Conservation (phyloP, 2,113 vertebrate species). For the Neolamprologus toae region DNA sequence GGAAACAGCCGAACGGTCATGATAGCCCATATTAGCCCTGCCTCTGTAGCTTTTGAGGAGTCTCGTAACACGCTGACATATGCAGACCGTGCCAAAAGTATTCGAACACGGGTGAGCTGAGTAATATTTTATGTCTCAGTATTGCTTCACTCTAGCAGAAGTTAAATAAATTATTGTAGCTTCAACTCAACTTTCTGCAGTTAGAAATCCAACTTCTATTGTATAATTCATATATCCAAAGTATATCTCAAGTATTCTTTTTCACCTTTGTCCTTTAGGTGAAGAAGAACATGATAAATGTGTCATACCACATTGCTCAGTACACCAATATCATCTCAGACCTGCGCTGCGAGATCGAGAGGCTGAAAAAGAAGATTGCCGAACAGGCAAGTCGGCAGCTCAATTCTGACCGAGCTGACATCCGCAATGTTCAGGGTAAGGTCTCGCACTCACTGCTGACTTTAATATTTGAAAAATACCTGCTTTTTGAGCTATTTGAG, state of each 20-base stretch:
- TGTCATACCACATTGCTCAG: conserved; percentile 86
- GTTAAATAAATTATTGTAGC: not conserved
- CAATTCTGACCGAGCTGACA: conserved; percentile 62
- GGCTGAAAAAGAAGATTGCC: conserved; percentile 80
- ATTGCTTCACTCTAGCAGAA: not conserved
- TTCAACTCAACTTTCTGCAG: not conserved
- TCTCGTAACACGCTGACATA: conserved; percentile 87
- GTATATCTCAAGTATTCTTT: not conserved
- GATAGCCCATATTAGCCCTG: conserved; percentile 92
- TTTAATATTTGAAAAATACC: not conserved
- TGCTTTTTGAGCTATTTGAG: not conserved
- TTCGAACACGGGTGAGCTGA: conserved; percentile 78
- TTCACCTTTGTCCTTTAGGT: conserved; percentile 64
- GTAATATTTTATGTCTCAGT: not conserved
- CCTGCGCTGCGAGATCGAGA: conserved; percentile 79
- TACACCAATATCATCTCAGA: conserved; percentile 87
- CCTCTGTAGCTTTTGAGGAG: conserved; percentile 85
- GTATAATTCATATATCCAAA: not conserved
- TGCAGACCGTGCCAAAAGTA: conserved; percentile 86
- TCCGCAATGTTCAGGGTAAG: conserved; percentile 79
- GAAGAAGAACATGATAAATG: conserved; percentile 82
- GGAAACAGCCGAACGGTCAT: conserved; percentile 89
- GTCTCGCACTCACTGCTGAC: not conserved
- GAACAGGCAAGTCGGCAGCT: conserved; percentile 66
- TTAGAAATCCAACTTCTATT: not conserved